Base-by-base conservation (phyloP, 2,888 invertebrate species). In the Adelognathus sp. region DNA sequence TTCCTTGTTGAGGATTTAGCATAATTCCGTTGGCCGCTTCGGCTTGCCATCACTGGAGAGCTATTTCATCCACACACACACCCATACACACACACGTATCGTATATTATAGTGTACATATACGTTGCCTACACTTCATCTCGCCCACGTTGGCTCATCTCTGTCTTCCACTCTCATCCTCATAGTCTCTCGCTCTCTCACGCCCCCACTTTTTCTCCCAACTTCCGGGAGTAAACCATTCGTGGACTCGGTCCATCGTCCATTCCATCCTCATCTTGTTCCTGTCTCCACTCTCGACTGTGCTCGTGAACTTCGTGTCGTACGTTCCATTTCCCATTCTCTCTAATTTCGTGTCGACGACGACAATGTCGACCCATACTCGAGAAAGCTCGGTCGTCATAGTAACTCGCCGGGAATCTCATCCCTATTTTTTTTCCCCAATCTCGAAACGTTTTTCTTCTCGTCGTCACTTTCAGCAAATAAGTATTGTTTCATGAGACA, bases 1-100 rank as follows among this genome's bases (percentile, higher is more conserved):
- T 86, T 85, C 85, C 85, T 82, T 82, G 83, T 81, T 80, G 84
- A 81, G 82, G 85, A 86, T 85, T 85, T 86, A 86, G 84, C 86
- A 86, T 87, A 86, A 87, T 87, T 86, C 83, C 79, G 79, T 83
- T 84, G 82, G 83, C 86, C 83, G 81, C 58, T 79, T 74, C 81
- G 27, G 72, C 71, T 70, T 75, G 61, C 61, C 71, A 54, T 64
- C n/a, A 54, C 39, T 46, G 52, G 3, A 50, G 29, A n/a, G 11
- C 18, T 61, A 36, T 33, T 9, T 11, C 33, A 41, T 27, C 31
- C 66, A 58, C 16, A 46, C 33, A 31, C 46, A 4, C 33, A 7
- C 24, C 33, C 9, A 31, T 14, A 6, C 18, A 39, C 9, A 33
- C 46, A n/a, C 5, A 3, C 21, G 18, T 46, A 21, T 7, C 7